Evolutionary conservation across 2,888 invertebrate species (phyloP).

Genomic region (Pseudanteris insignis): DNA sequence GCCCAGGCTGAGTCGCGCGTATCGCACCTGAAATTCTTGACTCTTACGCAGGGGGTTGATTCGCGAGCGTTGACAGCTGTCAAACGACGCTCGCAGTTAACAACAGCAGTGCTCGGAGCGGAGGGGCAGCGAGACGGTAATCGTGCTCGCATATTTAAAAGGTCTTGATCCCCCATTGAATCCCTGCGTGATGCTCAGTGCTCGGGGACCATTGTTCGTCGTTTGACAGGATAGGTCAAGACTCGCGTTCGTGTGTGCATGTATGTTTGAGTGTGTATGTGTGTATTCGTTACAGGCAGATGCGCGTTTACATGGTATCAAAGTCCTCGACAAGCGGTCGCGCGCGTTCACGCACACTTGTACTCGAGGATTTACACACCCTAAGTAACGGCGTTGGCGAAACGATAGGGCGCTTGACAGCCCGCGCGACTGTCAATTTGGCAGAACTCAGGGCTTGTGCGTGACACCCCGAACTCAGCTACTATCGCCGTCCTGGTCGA

Average conservation of each 20-base stretch:
- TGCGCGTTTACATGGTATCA: constrained; percentile 14
- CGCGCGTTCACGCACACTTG: background rate
- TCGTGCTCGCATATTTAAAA: constrained; percentile 20
- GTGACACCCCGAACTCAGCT: too few species aligned
- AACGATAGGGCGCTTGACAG: background rate
- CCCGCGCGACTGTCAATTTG: too few species aligned
- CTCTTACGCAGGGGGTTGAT: too few species aligned
- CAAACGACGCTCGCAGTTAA: background rate
- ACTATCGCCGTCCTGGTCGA: too few species aligned
- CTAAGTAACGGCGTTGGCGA: background rate
- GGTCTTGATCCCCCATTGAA: too few species aligned
- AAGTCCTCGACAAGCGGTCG: constrained; percentile 10
- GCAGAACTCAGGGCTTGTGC: too few species aligned
- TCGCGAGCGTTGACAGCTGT: constrained; percentile 6
- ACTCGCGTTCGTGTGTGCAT: constrained; percentile 33
- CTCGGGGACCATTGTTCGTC: constrained; percentile 24
- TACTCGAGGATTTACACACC: background rate
- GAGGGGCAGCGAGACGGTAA: too few species aligned
- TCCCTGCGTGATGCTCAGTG: constrained; percentile 8
- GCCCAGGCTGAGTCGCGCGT: too few species aligned
- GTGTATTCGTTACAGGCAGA: constrained; percentile 27
- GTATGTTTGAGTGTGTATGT: too few species aligned
- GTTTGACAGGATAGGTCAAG: constrained; percentile 39
- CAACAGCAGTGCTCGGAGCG: too few species aligned
- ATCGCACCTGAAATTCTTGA: too few species aligned